Percentiles rank a stretch among this genome's conserved stretches.
Evolutionary conservation across 2,797 vertebrate genomes (phyloP).

Genomic region (Hypotaenidia okinawae): DNA sequence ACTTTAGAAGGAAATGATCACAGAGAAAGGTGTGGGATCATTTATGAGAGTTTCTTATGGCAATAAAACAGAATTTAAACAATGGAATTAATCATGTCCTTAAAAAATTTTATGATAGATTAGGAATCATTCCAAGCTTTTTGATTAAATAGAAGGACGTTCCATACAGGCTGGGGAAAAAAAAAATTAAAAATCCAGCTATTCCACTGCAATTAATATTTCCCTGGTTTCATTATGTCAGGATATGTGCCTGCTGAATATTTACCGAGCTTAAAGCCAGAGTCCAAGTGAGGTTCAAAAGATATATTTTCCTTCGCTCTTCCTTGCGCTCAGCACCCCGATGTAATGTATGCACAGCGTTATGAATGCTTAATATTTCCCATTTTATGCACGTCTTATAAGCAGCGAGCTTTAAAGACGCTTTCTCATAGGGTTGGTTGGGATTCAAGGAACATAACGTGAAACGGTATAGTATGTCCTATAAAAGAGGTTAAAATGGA

Average conservation of each 20-base stretch:
- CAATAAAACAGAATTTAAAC: conserved; percentile 80
- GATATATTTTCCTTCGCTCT: conserved; percentile 47
- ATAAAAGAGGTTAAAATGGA: conserved; percentile 65
- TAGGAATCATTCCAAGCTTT: conserved; percentile 69
- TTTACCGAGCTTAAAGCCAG: conserved; percentile 59
- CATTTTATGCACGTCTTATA: conserved; percentile 45
- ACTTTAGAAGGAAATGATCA: conserved; percentile 79
- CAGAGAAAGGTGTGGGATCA: conserved; percentile 72
- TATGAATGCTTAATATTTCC: conserved; percentile 47
- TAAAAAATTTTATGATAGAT: conserved; percentile 73
- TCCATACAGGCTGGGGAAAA: conserved; percentile 15
- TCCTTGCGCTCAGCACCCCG: neutral
- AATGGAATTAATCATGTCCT: conserved; percentile 78
- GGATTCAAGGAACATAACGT: conserved; percentile 53
- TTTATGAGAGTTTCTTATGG: conserved; percentile 78
- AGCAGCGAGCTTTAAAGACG: conserved; percentile 39
- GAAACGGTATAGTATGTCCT: conserved; percentile 36
- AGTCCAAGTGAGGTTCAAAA: conserved; percentile 28
- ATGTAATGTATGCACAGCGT: neutral
- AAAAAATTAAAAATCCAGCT: neutral
- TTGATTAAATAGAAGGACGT: conserved; percentile 72
- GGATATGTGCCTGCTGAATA: conserved; percentile 43
- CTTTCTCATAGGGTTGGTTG: conserved; percentile 43
- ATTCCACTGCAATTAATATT: conserved; percentile 30
- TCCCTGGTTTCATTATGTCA: conserved; percentile 52